Evolutionary conservation across 2,113 vertebrate species (phyloP), one percentile per base, ranked within the genome.

Genomic region (Dicentrarchus labrax): DNA sequence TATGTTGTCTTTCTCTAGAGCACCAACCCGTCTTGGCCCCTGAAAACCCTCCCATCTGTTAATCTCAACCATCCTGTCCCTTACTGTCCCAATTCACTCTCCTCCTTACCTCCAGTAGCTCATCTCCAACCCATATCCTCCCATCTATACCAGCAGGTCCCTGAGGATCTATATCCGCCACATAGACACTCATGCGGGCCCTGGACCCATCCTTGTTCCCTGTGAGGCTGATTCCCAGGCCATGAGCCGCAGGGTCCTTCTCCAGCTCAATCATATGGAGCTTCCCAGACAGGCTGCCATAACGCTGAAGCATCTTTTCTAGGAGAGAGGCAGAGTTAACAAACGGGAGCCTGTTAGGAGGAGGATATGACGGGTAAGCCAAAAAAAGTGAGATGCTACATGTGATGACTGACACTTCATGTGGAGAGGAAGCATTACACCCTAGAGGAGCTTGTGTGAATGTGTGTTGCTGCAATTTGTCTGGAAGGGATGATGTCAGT

Each of bases 251-350:
- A 1, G 91, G 95, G 74, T 96, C 96, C 95, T 98, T 98, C 90
- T 99, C 96, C 92, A 99, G 94, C 79, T 98, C 97, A 83, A 99
- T 96, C 96, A 98, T 91, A 48, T 97, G 96, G 13, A 99, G 95
- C 74, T 97, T 96, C 2, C 98, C 98, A 0, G 94, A 88, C 39
- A 99, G 94, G 91, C 93, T 95, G 91, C 98, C 97, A 79, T 99
- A 99, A 62, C 97, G 96, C 82, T 97, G 95, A 73, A 94, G 47
- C 73, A 98, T 96, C 88, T 94, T 97, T 92, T 94, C 98, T 99
- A 90, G 71, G 53, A 86, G 53, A 86, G 59, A 79, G 60, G 67
- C 24, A 79, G 50, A 48, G 65, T 77, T 61, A 91, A 77, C 67
- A 83, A 80, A 88, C 59, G 89, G 19, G 72, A 77, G 68, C 69